Evolutionary conservation across 2,113 vertebrate species (phyloP).

Genomic region (Murina feae): DNA sequence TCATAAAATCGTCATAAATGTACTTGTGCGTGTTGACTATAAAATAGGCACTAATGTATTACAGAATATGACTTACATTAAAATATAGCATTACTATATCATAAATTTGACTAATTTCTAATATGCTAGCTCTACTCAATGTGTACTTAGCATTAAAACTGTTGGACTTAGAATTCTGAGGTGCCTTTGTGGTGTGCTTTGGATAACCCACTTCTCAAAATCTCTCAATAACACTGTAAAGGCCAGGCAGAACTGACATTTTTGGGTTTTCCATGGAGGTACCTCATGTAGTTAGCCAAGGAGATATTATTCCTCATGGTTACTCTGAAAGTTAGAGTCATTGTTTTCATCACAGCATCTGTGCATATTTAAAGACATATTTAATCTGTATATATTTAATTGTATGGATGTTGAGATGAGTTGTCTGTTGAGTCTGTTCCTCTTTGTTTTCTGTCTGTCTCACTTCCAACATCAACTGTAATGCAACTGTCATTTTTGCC

Average conservation of each 20-base stretch:
- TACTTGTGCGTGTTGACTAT: not conserved
- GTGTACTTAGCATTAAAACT: not conserved
- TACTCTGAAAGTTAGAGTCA: not conserved
- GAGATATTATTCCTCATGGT: not conserved
- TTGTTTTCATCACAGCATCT: not conserved
- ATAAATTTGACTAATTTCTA: not conserved
- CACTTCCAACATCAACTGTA: not conserved
- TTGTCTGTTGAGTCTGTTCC: not conserved
- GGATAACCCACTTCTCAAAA: not conserved
- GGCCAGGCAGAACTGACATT: not conserved
- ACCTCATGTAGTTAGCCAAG: not conserved
- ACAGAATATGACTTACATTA: not conserved
- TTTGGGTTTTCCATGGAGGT: fast-evolving
- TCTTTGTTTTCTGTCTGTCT: not conserved
- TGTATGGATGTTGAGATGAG: not conserved
- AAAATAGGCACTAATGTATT: not conserved
- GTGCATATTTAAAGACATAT: not conserved
- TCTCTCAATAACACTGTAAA: not conserved
- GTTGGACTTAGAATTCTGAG: not conserved
- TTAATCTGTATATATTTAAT: not conserved
- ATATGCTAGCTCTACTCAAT: not conserved
- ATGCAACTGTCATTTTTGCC: not conserved
- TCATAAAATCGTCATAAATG: constrained; percentile 38
- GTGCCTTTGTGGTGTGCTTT: not conserved
- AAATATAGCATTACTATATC: not conserved